A percentile compares a stretch with the other conserved stretches of the same genome.
Conservation (phyloP, 2,888 invertebrate species). For the Acleris sparsana region DNA sequence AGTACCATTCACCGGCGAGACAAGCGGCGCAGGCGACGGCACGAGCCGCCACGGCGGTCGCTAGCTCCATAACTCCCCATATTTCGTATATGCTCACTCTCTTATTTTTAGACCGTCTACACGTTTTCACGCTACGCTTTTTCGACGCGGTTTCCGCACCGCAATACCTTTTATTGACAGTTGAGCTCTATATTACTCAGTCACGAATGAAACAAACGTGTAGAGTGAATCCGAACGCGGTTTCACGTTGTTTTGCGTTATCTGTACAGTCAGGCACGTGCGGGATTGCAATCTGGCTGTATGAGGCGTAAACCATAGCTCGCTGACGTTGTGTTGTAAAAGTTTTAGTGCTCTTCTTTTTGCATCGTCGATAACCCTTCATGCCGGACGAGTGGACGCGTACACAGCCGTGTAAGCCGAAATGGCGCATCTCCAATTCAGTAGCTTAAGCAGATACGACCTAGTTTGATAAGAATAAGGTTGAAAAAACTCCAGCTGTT, state of each 20-base stretch:
- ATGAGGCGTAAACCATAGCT: slow-evolving; percentile 60
- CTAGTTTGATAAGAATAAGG: too few species aligned
- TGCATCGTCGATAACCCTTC: slow-evolving; percentile 33
- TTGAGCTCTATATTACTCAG: slow-evolving; percentile 58
- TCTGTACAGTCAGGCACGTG: slow-evolving; percentile 53
- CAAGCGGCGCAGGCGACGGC: slow-evolving; percentile 43
- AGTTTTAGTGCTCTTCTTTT: slow-evolving; percentile 53
- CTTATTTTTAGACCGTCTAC: slow-evolving; percentile 69
- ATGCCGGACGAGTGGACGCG: not conserved
- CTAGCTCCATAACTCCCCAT: slow-evolving; percentile 52
- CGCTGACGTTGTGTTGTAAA: slow-evolving; percentile 50
- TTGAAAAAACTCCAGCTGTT: too few species aligned
- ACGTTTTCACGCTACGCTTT: slow-evolving; percentile 74
- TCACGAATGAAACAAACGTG: slow-evolving; percentile 60
- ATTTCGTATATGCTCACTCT: slow-evolving; percentile 67
- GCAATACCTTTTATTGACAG: slow-evolving; percentile 75
- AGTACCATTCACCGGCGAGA: slow-evolving; percentile 8
- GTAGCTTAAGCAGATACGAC: too few species aligned
- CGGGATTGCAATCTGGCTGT: slow-evolving; percentile 58
- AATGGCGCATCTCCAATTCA: too few species aligned
- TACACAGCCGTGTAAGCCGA: not conserved
- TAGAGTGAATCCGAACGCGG: slow-evolving; percentile 59
- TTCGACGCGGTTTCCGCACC: slow-evolving; percentile 74
- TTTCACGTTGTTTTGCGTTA: slow-evolving; percentile 50
- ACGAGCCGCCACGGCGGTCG: slow-evolving; percentile 61